A percentile compares a stretch with the other conserved stretches of the same genome.
Conservation (phyloP, 2,113 vertebrate genomes). For the Eolophus roseicapilla region DNA sequence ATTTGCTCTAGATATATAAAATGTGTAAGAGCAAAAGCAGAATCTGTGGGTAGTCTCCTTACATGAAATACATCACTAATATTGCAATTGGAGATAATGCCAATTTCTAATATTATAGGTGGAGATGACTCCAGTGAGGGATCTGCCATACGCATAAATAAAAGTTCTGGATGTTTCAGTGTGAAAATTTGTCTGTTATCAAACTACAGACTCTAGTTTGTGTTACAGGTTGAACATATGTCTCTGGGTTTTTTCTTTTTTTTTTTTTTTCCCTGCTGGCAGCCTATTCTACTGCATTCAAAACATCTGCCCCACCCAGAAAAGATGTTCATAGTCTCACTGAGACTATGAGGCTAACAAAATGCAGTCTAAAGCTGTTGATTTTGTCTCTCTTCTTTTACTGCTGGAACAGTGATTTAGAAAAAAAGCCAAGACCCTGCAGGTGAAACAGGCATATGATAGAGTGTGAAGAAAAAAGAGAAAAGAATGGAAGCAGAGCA, state of each 20-base stretch:
- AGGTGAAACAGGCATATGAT: background rate
- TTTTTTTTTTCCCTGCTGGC: background rate
- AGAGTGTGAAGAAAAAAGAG: background rate
- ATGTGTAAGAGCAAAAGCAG: background rate
- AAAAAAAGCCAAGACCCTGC: background rate
- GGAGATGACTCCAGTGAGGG: background rate
- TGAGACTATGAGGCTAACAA: background rate
- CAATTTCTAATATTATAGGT: background rate
- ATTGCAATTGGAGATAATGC: background rate
- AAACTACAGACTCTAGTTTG: background rate
- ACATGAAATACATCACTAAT: background rate
- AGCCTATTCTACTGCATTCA: background rate
- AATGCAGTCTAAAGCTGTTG: background rate
- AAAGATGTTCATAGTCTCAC: background rate
- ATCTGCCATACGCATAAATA: background rate
- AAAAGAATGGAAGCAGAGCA: background rate
- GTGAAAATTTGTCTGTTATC: background rate
- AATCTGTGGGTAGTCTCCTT: background rate
- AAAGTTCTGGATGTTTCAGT: background rate
- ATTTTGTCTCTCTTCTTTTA: background rate
- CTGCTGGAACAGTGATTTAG: background rate
- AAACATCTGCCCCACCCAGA: background rate
- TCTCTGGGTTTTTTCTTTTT: too few relatives aligned
- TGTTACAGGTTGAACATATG: background rate
- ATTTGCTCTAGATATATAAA: background rate